Evolutionary conservation across 2,888 invertebrate genomes (phyloP), one percentile per base, ranked within the genome.

Genomic region (Plebejus argus): DNA sequence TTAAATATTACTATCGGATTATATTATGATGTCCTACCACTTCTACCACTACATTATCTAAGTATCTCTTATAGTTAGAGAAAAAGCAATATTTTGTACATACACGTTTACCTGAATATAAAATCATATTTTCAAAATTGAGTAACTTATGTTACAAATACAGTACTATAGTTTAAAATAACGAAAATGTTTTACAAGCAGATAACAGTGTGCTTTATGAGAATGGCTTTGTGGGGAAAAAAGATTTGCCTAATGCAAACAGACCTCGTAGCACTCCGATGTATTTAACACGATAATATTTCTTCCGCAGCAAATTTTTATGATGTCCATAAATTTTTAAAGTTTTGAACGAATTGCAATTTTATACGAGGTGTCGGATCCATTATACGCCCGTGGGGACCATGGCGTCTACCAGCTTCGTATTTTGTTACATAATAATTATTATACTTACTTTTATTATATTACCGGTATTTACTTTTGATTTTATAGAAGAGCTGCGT

Each of bases 291-390:
- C 66, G 12, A 28, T 66, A 28, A 61, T 23, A 28, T 66, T 28
- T 28, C 15, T 66, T 28, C 66, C 28, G 28, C 28, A 15, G 5
- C 66, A 66, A 66, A 28, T 28, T 66, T 66, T 66, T 66, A 66
- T 66, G 28, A 66, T 66, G 61, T 61, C 61, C 61, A 61, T 61
- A 58, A 28, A 66, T 66, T 28, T 66, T 66, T 28, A 28, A 28
- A 66, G 66, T 61, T 61, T 66, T 28, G 28, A 66, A 66, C 28
- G 66, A 23, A 28, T 66, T 15, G 28, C 28, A 23, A 66, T 66
- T 66, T 66, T 66, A 66, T 28, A 61, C 20, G 61, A 66, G 28
- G 28, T 66, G 28, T 66, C 66, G 66, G 66, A 15, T 66, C 61
- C 10, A 28, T 28, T 66, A 66, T 28, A 28, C 12, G 66, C 28